Percentiles rank a stretch among this genome's conserved stretches.
phyloP scores from a whole-genome alignment of 1,140 invertebrate species.

The Drosophila sucinea region DNA sequence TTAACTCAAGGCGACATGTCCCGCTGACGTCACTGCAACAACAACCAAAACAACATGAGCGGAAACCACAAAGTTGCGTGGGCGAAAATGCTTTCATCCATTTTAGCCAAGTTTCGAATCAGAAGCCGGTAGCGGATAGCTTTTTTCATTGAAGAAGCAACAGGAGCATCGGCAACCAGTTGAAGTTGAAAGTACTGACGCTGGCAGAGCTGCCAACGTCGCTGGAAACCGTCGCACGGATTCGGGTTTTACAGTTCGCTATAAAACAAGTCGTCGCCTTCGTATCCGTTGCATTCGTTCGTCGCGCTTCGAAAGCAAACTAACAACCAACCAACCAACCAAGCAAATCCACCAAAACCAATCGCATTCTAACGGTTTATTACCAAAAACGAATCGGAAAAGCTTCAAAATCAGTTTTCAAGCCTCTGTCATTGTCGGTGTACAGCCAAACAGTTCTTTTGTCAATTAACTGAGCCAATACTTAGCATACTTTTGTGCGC shows the following conservation, averaged over 20 bases:
- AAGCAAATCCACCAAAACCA: slow-evolving; percentile 16
- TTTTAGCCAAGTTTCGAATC: slow-evolving; percentile 51
- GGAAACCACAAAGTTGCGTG: slow-evolving; percentile 38
- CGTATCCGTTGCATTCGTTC: slow-evolving; percentile 60
- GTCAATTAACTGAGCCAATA: slow-evolving; percentile 19
- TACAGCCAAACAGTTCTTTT: slow-evolving; percentile 4
- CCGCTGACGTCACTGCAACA: slow-evolving; percentile 57
- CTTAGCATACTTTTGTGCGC: slow-evolving; percentile 27
- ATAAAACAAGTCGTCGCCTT: slow-evolving; percentile 66
- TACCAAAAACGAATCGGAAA: slow-evolving; percentile 19
- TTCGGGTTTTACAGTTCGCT: slow-evolving; percentile 56
- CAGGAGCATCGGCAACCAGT: slow-evolving; percentile 64
- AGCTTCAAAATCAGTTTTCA: slow-evolving; percentile 42
- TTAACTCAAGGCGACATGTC: slow-evolving; percentile 60
- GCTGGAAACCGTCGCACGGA: slow-evolving; percentile 4
- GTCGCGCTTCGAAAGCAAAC: slow-evolving; percentile 69
- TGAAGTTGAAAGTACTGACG: slow-evolving; percentile 58
- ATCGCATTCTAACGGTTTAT: slow-evolving; percentile 17
- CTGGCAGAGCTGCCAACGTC: slow-evolving; percentile 15
- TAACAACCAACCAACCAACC: slow-evolving; percentile 21
- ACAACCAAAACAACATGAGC: neutral
- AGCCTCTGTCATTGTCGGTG: slow-evolving; percentile 11
- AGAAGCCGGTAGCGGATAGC: slow-evolving; percentile 32
- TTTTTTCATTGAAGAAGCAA: slow-evolving; percentile 65
- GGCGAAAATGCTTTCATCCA: slow-evolving; percentile 35